These are phyloP conservation scores for Samia ricini DNA, from an alignment of 1,140 invertebrate species.

Conservation along the genomic window DNA sequence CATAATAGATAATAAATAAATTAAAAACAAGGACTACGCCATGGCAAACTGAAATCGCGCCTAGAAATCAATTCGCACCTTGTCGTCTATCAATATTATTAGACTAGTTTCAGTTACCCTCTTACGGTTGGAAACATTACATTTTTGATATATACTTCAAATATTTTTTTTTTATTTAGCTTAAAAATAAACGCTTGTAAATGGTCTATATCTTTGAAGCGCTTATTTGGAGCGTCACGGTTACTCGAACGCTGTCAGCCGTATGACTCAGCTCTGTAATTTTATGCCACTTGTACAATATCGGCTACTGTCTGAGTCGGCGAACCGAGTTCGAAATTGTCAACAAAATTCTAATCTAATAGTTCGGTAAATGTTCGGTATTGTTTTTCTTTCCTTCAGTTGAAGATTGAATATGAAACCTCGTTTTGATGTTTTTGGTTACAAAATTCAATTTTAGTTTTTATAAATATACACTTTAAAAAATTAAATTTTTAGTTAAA, in stretches of 20 bases:
- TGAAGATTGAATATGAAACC: not conserved
- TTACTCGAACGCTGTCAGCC: not conserved
- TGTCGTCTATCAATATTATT: not conserved
- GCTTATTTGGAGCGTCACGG: not conserved
- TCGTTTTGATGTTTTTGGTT: too few relatives aligned
- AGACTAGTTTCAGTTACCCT: not conserved
- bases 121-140: not conserved
- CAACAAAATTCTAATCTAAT: not conserved
- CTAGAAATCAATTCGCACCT: not conserved
- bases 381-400: not conserved
- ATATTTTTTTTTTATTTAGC: not conserved
- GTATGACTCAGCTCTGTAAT: not conserved
- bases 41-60: too few relatives aligned
- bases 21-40: too few relatives aligned
- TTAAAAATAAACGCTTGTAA: not conserved
- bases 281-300: not conserved
- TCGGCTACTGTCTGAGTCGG: not conserved
- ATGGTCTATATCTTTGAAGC: not conserved
- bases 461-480: too few relatives aligned
- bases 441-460: too few relatives aligned
- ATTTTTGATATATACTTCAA: not conserved
- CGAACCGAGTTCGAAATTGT: not conserved
- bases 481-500: too few relatives aligned
- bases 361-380: not conserved
- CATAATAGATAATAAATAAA: too few relatives aligned